These are phyloP conservation scores for Larimichthys polyactis DNA, from an alignment of 2,113 vertebrate species.

Conservation along the genomic window DNA sequence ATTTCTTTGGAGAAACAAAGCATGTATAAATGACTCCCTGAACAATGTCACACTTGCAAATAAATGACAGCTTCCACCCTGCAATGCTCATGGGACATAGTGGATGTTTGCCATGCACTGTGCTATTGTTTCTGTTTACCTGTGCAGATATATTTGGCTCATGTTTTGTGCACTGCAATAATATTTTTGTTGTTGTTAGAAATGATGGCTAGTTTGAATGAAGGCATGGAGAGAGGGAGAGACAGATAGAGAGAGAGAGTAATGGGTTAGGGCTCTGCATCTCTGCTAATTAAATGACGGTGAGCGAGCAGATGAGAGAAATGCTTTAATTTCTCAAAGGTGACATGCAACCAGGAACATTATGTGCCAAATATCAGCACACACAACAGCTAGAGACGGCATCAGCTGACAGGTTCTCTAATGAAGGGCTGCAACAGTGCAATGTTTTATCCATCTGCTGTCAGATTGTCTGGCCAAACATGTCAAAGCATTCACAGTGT, in stretches of 20 bases:
- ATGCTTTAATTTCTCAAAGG: conserved; percentile 76
- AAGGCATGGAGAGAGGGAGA: conserved; percentile 13
- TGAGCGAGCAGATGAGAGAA: conserved; percentile 69
- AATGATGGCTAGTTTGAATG: conserved; percentile 55
- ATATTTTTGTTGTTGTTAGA: conserved; percentile 44
- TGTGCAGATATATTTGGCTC: conserved; percentile 49
- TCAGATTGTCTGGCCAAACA: conserved; percentile 62
- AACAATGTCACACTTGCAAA: neutral
- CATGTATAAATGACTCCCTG: neutral
- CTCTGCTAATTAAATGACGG: conserved; percentile 77
- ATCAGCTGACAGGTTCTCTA: conserved; percentile 64
- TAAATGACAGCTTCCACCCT: conserved; percentile 22
- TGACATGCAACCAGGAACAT: conserved; percentile 64
- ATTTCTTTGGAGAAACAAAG: neutral
- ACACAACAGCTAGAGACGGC: conserved; percentile 62
- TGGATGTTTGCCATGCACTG: conserved; percentile 2
- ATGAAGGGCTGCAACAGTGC: conserved; percentile 58
- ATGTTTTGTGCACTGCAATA: conserved; percentile 55
- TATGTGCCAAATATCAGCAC: conserved; percentile 67
- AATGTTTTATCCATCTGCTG: conserved; percentile 64
- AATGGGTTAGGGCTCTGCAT: conserved; percentile 66
- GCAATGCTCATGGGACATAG: conserved; percentile 6
- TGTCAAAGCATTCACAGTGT: conserved; percentile 48
- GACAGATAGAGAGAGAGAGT: conserved; percentile 9
- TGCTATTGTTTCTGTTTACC: conserved; percentile 42